Base-by-base conservation (phyloP, 1,140 invertebrate species). In the Zaprionus taronus region DNA sequence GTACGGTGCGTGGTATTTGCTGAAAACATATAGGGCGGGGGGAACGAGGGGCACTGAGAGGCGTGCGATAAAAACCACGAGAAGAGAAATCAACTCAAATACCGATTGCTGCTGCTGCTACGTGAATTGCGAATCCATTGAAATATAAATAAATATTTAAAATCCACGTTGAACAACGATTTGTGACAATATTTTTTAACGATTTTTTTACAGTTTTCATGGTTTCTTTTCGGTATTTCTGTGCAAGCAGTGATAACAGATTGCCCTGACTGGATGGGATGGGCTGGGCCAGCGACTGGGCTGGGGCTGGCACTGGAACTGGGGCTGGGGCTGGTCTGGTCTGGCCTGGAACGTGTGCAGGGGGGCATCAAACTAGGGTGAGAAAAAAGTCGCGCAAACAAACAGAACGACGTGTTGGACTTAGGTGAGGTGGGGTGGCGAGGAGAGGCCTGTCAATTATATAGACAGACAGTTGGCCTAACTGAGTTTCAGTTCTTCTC, bases 61-160 rank as follows among this genome's bases (percentile, higher is more conserved):
- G 31, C 4, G 36, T 38, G 5, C n/a, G 44, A 56, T 28, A 53
- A 63, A 51, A 61, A 67, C n/a, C 15, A 38, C n/a, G 51, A 26
- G 58, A 17, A 28, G 34, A 20, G 34, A 71, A 53, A 69, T 62
- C 67, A 74, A 63, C 72, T 57, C 24, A 67, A 68, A 86, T 87
- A 83, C 72, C 41, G 81, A 69, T n/a, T 41, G 66, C 36, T 61
- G 70, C 36, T 57, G 70, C 26, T 28, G 31, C 31, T 34, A 34
- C 31, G 31, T 62, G 83, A 80, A 79, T 84, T 84, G 80, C 85
- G 47, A 51, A 77, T 81, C 61, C 85, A 90, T 77, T 85, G 69
- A 85, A 85, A 90, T 68, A 90, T 90, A 90, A 51, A 51, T 51
- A 51, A 90, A 89, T 89, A 90, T 89, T 89, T 90, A 82, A 90